Evolutionary conservation across 2,888 invertebrate genomes (phyloP).

Genomic region (Venusia cambrica): DNA sequence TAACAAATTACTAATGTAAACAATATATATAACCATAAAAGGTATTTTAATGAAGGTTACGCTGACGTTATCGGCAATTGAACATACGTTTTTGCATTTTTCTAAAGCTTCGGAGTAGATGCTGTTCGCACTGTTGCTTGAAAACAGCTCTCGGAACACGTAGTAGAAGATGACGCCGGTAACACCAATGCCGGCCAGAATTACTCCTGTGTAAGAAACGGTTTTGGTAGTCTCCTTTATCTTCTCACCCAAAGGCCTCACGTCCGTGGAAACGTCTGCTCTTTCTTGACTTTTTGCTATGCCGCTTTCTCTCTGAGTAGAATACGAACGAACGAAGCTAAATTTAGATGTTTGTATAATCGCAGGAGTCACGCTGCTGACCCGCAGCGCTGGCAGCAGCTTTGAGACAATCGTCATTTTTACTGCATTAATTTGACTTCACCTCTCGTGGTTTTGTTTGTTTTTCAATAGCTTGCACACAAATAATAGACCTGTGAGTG

Average conservation of each 20-base stretch:
- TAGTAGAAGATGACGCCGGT: conserved; percentile 92
- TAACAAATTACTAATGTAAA: conserved; percentile 18
- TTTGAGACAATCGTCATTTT: conserved; percentile 67
- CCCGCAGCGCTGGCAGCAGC: conserved; percentile 52
- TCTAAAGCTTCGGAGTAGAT: conserved; percentile 90
- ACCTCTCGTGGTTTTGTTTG: too few species aligned
- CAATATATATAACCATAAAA: conserved; percentile 18
- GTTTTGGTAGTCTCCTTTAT: conserved; percentile 96
- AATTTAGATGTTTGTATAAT: conserved; percentile 43
- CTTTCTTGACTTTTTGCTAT: conserved; percentile 60
- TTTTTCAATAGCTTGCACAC: too few species aligned
- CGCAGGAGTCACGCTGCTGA: conserved; percentile 43
- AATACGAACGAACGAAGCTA: conserved; percentile 45
- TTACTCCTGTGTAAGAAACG: conserved; percentile 90
- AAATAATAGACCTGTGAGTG: too few species aligned
- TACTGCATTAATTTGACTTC: too few species aligned
- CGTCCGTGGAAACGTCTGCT: conserved; percentile 76
- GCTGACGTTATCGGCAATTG: neutral
- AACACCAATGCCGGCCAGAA: conserved; percentile 89
- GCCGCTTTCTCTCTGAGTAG: conserved; percentile 52
- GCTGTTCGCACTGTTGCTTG: conserved; percentile 91
- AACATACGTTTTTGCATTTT: conserved; percentile 83
- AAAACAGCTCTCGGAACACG: conserved; percentile 92
- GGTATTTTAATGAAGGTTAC: conserved; percentile 18
- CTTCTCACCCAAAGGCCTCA: conserved; percentile 86